A percentile compares a stretch with the other conserved stretches of the same genome.
Conservation (phyloP, 2,888 invertebrate species). For the Phragmatobia fuliginosa region DNA sequence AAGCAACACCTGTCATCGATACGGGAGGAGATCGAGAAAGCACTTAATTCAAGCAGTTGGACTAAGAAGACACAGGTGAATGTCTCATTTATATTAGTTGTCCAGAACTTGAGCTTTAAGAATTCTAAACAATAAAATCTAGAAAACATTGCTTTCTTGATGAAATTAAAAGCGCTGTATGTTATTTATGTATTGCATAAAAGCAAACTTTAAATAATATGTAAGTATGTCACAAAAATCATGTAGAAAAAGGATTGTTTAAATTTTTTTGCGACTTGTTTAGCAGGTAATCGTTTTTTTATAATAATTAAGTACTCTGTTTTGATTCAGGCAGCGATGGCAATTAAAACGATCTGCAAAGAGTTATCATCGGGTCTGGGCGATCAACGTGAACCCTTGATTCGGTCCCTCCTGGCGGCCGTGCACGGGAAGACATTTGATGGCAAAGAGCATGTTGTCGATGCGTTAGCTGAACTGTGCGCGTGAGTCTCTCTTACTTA, state of each 20-base stretch:
- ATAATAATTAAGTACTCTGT: neutral
- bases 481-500: slow-evolving; percentile 83
- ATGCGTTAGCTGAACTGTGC: slow-evolving; percentile 92
- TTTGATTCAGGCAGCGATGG: slow-evolving; percentile 89
- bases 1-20: slow-evolving; percentile 91
- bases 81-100: neutral
- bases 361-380: slow-evolving; percentile 88
- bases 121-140: too few species aligned
- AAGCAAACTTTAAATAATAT: too few species aligned
- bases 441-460: slow-evolving; percentile 94
- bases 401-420: slow-evolving; percentile 89
- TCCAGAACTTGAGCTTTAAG: too few species aligned
- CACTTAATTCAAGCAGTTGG: slow-evolving; percentile 95
- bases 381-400: slow-evolving; percentile 88
- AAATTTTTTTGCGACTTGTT: too few species aligned
- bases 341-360: slow-evolving; percentile 92
- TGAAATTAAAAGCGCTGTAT: too few species aligned
- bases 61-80: slow-evolving; percentile 92
- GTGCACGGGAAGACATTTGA: slow-evolving; percentile 95
- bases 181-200: too few species aligned
- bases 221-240: too few species aligned
- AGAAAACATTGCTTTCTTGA: too few species aligned
- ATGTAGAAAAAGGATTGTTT: too few species aligned
- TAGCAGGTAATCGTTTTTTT: too few species aligned
- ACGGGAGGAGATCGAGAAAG: slow-evolving; percentile 89